Base-by-base conservation (phyloP, 2,797 vertebrate genomes). In the Schizopygopsis pylzovi region DNA sequence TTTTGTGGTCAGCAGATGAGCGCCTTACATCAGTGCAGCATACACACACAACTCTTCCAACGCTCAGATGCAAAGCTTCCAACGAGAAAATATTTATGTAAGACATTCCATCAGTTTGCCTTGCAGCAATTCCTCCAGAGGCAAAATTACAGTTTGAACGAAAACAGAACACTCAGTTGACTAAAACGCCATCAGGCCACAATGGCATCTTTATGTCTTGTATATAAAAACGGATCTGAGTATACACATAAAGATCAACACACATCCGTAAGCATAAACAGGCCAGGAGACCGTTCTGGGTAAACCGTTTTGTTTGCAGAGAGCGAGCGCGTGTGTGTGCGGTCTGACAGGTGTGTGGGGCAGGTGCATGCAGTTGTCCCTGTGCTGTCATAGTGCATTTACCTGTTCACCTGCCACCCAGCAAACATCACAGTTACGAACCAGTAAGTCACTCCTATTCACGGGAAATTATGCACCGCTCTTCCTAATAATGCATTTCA, bases 281-380 rank as follows among this genome's bases (percentile, higher is more conserved):
- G 65, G 28, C 41, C 18, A 7, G 49, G 20, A 86, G 25, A 37
- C n/a, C 13, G 11, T 75, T 43, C 45, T 77, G 61, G 33, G 25
- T 86, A 81, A 86, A 82, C 79, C 59, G 61, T 47, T 67, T 86
- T 77, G 85, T 86, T 71, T 83, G 65, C 13, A 18, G 45, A 75
- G 54, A 75, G 81, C 15, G 65, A 47, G 73, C 11, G 41, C 39
- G 56, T 77, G 73, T 65, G 82, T 72, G 68, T 81, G 61, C 13
- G 61, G 86, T 83, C 71, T 63, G 89, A 91, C 93, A 95, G 94
- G 94, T 94, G 90, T 73, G 87, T 65, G 86, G 89, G 92, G 92
- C 95, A 95, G 95, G 95, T 95, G 94, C 91, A 91, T 72, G 86
- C 88, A 73, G 89, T 91, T 90, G 89, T 89, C 89, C 89, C 88